phyloP scores from a whole-genome alignment of 1,140 invertebrate species.

The Drosophila novamexicana region DNA sequence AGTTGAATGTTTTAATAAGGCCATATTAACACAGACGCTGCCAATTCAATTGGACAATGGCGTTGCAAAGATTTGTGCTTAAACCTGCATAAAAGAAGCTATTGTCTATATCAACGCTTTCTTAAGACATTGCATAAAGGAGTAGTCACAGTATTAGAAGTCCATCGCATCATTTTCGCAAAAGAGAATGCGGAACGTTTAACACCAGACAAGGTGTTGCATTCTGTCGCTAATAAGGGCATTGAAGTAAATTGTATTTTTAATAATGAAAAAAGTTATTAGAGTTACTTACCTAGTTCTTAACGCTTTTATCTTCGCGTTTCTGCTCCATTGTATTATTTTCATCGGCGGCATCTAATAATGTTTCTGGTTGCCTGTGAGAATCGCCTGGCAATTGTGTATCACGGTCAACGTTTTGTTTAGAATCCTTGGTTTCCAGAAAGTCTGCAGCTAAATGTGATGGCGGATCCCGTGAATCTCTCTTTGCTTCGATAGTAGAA shows the following conservation, averaged over 20 bases:
- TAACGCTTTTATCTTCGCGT: slow-evolving; percentile 4
- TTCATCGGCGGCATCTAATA: slow-evolving; percentile 6
- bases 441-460: slow-evolving; percentile 20
- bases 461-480: slow-evolving; percentile 11
- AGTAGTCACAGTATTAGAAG: slow-evolving; percentile 10
- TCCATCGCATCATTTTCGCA: slow-evolving; percentile 3
- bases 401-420: slow-evolving; percentile 25
- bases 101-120: neutral
- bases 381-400: slow-evolving; percentile 14
- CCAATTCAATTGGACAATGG: slow-evolving; percentile 74
- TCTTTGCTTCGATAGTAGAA: slow-evolving; percentile 10
- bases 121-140: slow-evolving; percentile 8
- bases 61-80: slow-evolving; percentile 42
- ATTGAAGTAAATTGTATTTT: neutral
- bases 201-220: neutral
- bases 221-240: slow-evolving; percentile 11
- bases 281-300: slow-evolving; percentile 29
- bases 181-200: neutral
- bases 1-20: slow-evolving; percentile 56
- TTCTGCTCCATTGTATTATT: slow-evolving; percentile 14
- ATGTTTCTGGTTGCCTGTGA: slow-evolving; percentile 15
- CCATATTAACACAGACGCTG: slow-evolving; percentile 57
- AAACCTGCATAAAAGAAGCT: slow-evolving; percentile 26
- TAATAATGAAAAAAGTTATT: neutral
- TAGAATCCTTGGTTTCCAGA: slow-evolving; percentile 32